Evolutionary conservation across 2,888 invertebrate species (phyloP).

Genomic region (Tanaodytes sp.): DNA sequence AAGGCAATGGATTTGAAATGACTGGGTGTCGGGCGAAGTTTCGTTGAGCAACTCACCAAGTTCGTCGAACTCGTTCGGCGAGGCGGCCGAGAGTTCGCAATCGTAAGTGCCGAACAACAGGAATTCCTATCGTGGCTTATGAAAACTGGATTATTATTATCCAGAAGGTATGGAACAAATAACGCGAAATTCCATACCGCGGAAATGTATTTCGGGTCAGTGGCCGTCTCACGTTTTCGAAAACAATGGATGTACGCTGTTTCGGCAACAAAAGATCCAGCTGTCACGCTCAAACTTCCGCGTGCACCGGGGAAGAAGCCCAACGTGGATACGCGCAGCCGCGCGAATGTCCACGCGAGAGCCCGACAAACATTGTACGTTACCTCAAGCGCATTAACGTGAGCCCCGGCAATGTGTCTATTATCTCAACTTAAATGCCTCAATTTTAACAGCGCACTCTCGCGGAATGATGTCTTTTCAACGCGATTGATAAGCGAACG

Average conservation of each 20-base stretch:
- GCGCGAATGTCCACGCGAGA: slow-evolving; percentile 15
- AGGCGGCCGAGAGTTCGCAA: slow-evolving; percentile 34
- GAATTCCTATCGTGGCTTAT: slow-evolving; percentile 48
- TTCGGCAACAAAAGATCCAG: slow-evolving; percentile 49
- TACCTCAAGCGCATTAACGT: slow-evolving; percentile 19
- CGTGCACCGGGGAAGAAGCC: slow-evolving; percentile 21
- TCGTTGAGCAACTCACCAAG: slow-evolving; percentile 38
- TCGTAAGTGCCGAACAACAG: slow-evolving; percentile 47
- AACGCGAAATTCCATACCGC: slow-evolving; percentile 41
- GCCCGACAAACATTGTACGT: slow-evolving; percentile 25
- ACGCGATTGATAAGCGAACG: too few relatives aligned
- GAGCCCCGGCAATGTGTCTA: slow-evolving; percentile 14
- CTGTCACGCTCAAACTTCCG: slow-evolving; percentile 48
- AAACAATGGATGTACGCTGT: slow-evolving; percentile 51
- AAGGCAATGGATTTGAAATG: slow-evolving; percentile 44
- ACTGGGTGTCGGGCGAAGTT: slow-evolving; percentile 39
- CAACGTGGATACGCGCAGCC: slow-evolving; percentile 18
- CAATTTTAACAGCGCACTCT: slow-evolving; percentile 5
- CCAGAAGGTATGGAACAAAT: slow-evolving; percentile 42
- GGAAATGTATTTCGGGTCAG: slow-evolving; percentile 48
- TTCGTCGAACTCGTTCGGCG: slow-evolving; percentile 45
- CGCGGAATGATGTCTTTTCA: slow-evolving; percentile 7
- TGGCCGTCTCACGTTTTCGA: slow-evolving; percentile 47
- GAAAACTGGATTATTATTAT: slow-evolving; percentile 55
- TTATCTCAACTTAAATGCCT: slow-evolving; percentile 23